phyloP scores from a whole-genome alignment of 2,797 vertebrate species.

The Poecilia picta region DNA sequence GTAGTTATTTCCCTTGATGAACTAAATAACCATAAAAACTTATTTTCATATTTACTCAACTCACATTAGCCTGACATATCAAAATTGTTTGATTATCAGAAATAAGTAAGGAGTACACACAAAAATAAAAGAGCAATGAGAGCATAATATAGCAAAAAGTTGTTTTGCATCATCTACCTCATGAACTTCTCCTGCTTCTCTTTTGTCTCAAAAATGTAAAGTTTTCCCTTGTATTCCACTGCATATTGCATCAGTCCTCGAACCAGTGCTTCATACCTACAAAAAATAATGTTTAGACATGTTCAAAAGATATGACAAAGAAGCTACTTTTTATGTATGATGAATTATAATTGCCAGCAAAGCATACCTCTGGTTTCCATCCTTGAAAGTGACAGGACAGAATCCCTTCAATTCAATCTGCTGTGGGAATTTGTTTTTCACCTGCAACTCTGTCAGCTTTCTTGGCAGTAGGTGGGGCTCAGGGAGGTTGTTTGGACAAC shows the following conservation, averaged over 20 bases:
- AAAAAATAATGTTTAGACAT: not conserved
- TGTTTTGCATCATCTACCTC: slow-evolving; percentile 74
- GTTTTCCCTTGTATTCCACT: slow-evolving; percentile 85
- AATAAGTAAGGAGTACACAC: not conserved
- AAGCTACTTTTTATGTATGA: not conserved
- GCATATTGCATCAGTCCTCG: slow-evolving; percentile 85
- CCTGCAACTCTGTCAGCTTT: slow-evolving; percentile 81
- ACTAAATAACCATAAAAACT: not conserved
- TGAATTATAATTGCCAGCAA: not conserved
- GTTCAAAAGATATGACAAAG: not conserved
- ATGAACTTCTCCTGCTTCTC: slow-evolving; percentile 90
- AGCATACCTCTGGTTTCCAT: slow-evolving; percentile 89
- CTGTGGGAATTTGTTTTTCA: slow-evolving; percentile 86
- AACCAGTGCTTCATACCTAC: slow-evolving; percentile 91
- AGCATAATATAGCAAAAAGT: not conserved
- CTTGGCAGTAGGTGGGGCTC: slow-evolving; percentile 82
- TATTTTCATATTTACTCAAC: not conserved
- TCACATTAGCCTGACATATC: not conserved
- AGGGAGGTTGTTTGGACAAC: slow-evolving; percentile 85
- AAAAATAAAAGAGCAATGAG: too few relatives aligned
- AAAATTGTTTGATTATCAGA: not conserved
- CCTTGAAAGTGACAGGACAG: slow-evolving; percentile 92
- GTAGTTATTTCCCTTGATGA: not conserved
- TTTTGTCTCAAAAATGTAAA: slow-evolving; percentile 89
- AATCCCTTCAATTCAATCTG: slow-evolving; percentile 90